Conservation (phyloP, 2,888 invertebrate genomes). For the Eudemis profundana region DNA sequence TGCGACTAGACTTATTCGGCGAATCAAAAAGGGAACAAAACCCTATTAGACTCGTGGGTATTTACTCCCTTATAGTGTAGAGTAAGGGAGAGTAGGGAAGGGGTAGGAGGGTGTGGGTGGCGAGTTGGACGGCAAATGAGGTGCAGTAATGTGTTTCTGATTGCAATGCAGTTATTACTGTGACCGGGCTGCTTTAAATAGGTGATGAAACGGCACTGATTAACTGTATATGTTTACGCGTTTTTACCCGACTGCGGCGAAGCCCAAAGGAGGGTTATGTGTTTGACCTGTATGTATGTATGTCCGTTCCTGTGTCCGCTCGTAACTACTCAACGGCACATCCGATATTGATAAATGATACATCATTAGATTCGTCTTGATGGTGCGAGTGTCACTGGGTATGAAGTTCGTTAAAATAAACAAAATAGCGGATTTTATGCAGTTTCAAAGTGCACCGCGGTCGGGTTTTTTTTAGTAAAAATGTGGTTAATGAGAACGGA, state of each 20-base stretch:
- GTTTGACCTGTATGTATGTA: too few species aligned
- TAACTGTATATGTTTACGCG: conserved; percentile 18
- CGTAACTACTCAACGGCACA: too few species aligned
- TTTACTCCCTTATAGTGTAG: not conserved
- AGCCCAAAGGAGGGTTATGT: too few species aligned
- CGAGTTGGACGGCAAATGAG: conserved; percentile 43
- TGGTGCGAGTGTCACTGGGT: too few species aligned
- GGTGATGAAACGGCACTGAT: conserved; percentile 37
- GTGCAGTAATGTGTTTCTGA: conserved; percentile 56
- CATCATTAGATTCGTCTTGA: too few species aligned
- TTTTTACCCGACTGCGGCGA: not conserved
- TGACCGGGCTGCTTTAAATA: conserved; percentile 33
- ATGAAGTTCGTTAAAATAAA: too few species aligned
- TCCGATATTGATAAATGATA: too few species aligned
- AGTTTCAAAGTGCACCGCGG: too few species aligned
- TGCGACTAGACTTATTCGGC: not conserved
- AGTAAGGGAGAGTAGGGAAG: not conserved
- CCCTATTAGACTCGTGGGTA: not conserved
- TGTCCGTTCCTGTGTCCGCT: too few species aligned
- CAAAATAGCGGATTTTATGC: too few species aligned
- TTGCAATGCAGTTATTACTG: conserved; percentile 43
- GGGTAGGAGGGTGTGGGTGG: conserved; percentile 6
- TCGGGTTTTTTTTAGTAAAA: too few species aligned
- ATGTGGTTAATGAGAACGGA: too few species aligned
- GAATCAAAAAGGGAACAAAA: not conserved